Base-by-base conservation (phyloP, 2,797 vertebrate species). In the Percopsis omiscomaycus region DNA sequence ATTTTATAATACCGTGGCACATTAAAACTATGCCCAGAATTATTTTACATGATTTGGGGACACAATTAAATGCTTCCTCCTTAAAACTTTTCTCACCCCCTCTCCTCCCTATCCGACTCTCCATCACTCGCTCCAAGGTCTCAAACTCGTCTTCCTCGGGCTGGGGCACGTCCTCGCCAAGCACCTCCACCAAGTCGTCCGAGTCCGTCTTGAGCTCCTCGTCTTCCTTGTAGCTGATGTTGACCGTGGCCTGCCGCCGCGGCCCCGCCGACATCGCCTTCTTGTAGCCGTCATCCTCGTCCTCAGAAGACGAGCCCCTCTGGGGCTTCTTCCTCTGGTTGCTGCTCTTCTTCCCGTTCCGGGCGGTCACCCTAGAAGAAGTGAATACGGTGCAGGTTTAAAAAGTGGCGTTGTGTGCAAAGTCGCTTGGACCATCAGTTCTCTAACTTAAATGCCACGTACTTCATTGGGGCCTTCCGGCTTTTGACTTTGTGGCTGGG, bases 201-300 rank as follows among this genome's bases (percentile, higher is more conserved):
- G 98, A 99, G 90, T 99, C 98, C 0, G 98, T 99, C 86, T 99
- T 98, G 68, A 96, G 90, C 73, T 99, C 97, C 68, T 99, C 98
- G n/a, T 96, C 95, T 88, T 99, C 97, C 79, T 99, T 99, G 82
- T 99, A 99, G 88, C 96, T 98, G 67, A 99, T 68, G 28, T 99
- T 99, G 63, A 98, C 96, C 0, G 97, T 99, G 71, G 97, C 97
- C 80, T 98, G 97, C 53, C 98, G 94, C 69, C 97, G 94, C 54
- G 95, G 95, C 45, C 93, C 92, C 5, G 91, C 86, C 0, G 89
- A 85, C 0, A 79, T 66, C 14, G 70, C 71, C 81, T 96, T 96
- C 80, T 96, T 96, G 86, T 96, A 95, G 73, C 91, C 91, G 54
- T 96, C 94, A 2, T 83, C 84, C 13, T 96, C 95, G 1, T 96